These are phyloP conservation scores for Drosophila sordidapex DNA, from an alignment of 2,888 invertebrate genomes.

Conservation along the genomic window DNA sequence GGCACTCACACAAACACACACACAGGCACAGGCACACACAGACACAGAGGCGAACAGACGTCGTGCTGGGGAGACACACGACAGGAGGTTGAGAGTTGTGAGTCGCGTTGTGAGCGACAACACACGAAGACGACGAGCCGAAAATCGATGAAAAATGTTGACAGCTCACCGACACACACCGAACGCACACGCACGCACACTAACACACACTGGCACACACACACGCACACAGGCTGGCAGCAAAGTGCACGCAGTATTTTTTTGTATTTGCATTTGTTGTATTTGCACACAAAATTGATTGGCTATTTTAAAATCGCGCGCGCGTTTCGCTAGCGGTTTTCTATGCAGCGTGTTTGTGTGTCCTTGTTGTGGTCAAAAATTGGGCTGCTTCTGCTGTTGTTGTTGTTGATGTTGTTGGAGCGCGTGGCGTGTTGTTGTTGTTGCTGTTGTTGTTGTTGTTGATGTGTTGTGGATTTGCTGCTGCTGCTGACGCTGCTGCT, in stretches of 20 bases:
- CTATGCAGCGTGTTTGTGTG: constrained; percentile 17
- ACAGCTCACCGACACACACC: constrained; percentile 49
- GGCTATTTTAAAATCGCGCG: constrained; percentile 38
- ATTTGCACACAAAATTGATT: constrained; percentile 21
- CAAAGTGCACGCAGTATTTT: constrained; percentile 31
- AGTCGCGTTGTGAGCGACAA: constrained; percentile 27
- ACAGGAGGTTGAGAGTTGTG: constrained; percentile 45
- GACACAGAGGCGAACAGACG: constrained; percentile 10
- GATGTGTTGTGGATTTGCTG: constrained; percentile 36
- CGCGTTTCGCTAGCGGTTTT: constrained; percentile 38
- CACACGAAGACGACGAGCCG: constrained; percentile 57
- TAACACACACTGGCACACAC: constrained; percentile 5
- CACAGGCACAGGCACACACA: constrained; percentile 16
- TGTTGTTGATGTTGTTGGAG: constrained; percentile 24
- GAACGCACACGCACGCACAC: constrained; percentile 8
- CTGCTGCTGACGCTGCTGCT: constrained; percentile 72
- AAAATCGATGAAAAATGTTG: constrained; percentile 65
- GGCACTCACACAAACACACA: constrained; percentile 22
- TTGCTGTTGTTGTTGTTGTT: constrained; percentile 16
- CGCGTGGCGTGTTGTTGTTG: constrained; percentile 41
- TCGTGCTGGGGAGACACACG: constrained; percentile 27
- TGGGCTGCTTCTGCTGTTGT: constrained; percentile 17
- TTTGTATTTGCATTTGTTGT: constrained; percentile 19
- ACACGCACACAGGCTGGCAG: constrained; percentile 25
- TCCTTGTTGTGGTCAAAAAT: constrained; percentile 33